These are phyloP conservation scores for Pachyseris speciosa DNA, from an alignment of 64 coral and sea anemone genomes.

Conservation along the genomic window DNA sequence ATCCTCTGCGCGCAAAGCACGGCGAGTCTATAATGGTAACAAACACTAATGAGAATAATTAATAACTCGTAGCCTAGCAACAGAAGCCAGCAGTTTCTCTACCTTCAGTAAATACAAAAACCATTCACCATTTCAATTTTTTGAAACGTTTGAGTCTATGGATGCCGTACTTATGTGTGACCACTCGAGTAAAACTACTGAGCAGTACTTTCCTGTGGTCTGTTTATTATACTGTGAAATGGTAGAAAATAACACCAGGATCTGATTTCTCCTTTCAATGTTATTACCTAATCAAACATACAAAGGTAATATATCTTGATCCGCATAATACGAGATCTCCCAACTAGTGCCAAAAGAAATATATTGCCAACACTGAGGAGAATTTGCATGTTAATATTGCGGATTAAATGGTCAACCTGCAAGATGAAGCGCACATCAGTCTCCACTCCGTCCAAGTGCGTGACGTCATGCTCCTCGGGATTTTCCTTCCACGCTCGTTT, in stretches of 20 bases:
- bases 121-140: no score
- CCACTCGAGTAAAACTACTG: not conserved
- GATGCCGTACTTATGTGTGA: not conserved
- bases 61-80: not conserved
- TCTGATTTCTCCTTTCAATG: no score
- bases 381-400: no score
- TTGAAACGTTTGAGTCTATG: not conserved
- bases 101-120: not conserved
- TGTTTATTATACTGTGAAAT: no score
- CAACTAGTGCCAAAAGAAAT: not conserved
- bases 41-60: not conserved
- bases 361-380: no score
- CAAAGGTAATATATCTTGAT: no score
- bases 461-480: constrained; percentile 15
- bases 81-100: not conserved
- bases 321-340: no score
- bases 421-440: constrained; percentile 84
- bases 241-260: no score
- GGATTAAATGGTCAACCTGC: no score
- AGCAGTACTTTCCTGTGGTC: no score
- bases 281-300: no score
- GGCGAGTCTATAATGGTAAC: constrained; percentile 61
- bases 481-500: constrained; percentile 79
- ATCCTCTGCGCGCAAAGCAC: constrained; percentile 51
- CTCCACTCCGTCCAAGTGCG: constrained; percentile 72